Conservation (phyloP, 2,797 vertebrate species). For the Okamejei kenojei region DNA sequence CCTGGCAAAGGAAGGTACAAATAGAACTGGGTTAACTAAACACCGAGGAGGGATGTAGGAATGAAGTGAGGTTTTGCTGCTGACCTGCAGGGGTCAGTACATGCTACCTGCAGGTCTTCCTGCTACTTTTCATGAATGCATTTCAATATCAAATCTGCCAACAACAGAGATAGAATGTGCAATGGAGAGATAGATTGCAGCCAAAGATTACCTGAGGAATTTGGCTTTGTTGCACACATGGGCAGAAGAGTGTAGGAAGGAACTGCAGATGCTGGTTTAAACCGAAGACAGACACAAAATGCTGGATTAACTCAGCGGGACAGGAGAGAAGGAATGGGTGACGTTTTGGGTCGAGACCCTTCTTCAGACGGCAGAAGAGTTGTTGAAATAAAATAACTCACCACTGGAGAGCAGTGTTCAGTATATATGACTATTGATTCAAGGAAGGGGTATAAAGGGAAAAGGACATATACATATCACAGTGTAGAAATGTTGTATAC, state of each 20-base stretch:
- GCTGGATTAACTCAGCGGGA: too few species aligned
- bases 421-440: background rate
- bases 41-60: background rate
- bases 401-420: background rate
- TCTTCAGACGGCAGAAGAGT: too few species aligned
- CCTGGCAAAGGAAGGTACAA: background rate
- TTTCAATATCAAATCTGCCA: background rate
- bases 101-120: too few species aligned
- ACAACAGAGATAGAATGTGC: background rate
- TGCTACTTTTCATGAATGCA: background rate
- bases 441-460: background rate
- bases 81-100: conserved; percentile 7
- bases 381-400: too few species aligned
- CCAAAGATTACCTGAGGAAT: background rate
- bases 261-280: too few species aligned
- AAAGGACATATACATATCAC: background rate
- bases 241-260: background rate
- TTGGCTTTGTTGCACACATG: background rate
- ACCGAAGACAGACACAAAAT: too few species aligned
- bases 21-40: background rate
- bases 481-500: too few species aligned
- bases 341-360: too few species aligned
- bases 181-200: background rate
- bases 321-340: too few species aligned
- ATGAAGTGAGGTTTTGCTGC: background rate